Percentiles rank a stretch among this genome's conserved stretches.
Conservation (phyloP, 2,888 invertebrate genomes). For the Pharmacophagus antenor region DNA sequence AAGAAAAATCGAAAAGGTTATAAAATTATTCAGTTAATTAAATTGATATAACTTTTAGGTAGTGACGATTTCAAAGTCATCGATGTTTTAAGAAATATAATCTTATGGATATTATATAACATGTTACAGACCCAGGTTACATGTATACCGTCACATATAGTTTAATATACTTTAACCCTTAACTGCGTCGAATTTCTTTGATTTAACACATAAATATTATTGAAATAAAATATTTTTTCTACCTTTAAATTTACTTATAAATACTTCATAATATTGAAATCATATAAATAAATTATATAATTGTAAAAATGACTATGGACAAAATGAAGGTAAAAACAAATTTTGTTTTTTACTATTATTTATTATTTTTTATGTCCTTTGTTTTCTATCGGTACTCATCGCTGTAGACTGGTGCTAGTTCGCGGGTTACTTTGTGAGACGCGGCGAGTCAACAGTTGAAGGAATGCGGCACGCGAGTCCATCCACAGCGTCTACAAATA, state of each 20-base stretch:
- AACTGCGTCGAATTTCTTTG: too few relatives aligned
- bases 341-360: background rate
- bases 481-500: constrained; percentile 39
- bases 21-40: background rate
- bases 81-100: too few relatives aligned
- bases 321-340: background rate
- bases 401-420: constrained; percentile 34
- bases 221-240: background rate
- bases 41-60: background rate
- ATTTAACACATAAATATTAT: background rate
- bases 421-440: constrained; percentile 55
- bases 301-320: background rate
- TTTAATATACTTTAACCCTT: too few relatives aligned
- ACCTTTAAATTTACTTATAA: background rate
- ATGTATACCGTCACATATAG: too few relatives aligned
- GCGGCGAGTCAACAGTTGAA: constrained; percentile 60
- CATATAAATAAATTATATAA: too few relatives aligned
- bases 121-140: too few relatives aligned
- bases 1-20: background rate
- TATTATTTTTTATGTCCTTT: background rate
- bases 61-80: background rate
- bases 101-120: too few relatives aligned
- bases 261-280: background rate
- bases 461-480: constrained; percentile 66
- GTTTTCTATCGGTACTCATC: constrained; percentile 42